These are phyloP conservation scores for Microcebus murinus DNA, from an alignment of 2,113 vertebrate genomes.

Conservation along the genomic window DNA sequence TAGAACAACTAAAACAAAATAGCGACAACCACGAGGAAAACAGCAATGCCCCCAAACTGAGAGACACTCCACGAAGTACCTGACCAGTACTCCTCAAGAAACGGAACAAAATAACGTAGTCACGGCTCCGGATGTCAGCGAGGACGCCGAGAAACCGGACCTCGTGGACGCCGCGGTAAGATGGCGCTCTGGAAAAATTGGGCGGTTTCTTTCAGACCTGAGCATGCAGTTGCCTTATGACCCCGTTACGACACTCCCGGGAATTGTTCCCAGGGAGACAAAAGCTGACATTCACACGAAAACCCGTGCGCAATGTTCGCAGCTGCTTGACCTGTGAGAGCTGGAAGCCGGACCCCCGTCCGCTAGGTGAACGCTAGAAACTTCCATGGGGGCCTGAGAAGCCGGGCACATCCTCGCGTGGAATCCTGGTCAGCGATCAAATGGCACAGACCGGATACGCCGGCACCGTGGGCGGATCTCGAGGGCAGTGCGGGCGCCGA, in stretches of 20 bases:
- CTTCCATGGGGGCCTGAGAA: accelerated
- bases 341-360: not conserved
- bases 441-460: accelerated
- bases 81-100: not conserved
- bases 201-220: not conserved
- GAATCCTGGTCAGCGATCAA: accelerated
- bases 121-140: not conserved
- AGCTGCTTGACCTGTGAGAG: accelerated
- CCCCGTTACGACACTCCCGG: not conserved
- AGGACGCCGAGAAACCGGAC: not conserved
- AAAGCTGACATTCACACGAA: not conserved
- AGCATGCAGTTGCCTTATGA: accelerated
- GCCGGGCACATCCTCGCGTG: accelerated
- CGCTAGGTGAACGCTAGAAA: no score
- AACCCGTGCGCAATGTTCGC: accelerated
- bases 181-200: not conserved
- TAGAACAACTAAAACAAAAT: accelerated
- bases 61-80: not conserved
- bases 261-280: not conserved
- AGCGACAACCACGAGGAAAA: accelerated
- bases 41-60: accelerated
- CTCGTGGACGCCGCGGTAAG: accelerated
- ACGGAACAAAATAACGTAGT: not conserved
- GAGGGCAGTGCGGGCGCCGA: accelerated
- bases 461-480: accelerated